Conservation (phyloP, 2,888 invertebrate genomes). For the Cheilosia variabilis region DNA sequence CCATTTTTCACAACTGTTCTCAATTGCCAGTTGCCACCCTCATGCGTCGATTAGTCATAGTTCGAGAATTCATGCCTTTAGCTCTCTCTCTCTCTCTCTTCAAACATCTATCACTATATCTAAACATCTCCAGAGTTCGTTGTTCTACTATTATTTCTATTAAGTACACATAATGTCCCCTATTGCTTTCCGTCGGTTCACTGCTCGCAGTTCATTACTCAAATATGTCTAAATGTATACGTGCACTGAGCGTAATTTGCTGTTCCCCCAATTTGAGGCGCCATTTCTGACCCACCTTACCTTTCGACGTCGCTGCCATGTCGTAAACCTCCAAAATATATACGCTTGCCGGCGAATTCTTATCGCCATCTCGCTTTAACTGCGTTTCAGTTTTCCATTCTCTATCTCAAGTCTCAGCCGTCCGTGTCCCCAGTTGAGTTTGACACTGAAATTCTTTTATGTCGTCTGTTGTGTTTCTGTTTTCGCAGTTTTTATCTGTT, state of each 20-base stretch:
- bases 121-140: too few species aligned
- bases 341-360: conserved; percentile 18
- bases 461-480: conserved; percentile 4
- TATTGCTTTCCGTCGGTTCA: background rate
- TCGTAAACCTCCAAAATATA: conserved; percentile 6
- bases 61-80: too few species aligned
- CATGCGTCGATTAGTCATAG: too few species aligned
- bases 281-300: conserved; percentile 30
- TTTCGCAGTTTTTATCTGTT: conserved; percentile 26
- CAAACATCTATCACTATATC: too few species aligned
- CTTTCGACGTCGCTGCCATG: conserved; percentile 35
- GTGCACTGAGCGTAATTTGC: background rate
- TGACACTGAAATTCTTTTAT: conserved; percentile 58
- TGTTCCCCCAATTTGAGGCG: conserved; percentile 1
- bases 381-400: background rate
- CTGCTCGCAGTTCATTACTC: conserved; percentile 30
- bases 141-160: too few species aligned
- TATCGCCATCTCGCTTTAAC: conserved; percentile 6
- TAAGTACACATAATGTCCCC: background rate
- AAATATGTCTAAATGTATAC: background rate
- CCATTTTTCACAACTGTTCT: too few species aligned
- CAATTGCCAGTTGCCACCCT: too few species aligned
- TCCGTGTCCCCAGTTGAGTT: background rate
- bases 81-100: too few species aligned
- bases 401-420: background rate